A percentile compares a stretch with the other conserved stretches of the same genome.
Evolutionary conservation across 2,888 invertebrate genomes (phyloP).

Genomic region (Papilio protenor): DNA sequence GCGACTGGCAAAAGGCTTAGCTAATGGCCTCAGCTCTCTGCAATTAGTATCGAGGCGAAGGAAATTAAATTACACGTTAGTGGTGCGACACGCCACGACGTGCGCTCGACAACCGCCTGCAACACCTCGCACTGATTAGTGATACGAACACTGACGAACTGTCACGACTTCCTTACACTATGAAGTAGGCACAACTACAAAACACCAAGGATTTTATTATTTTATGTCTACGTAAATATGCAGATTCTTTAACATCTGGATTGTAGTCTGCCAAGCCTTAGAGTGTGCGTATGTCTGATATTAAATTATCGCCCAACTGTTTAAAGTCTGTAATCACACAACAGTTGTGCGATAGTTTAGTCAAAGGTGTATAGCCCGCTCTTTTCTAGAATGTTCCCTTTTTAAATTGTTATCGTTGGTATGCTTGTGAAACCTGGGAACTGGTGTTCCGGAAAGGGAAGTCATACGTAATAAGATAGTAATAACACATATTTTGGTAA

Average conservation of each 20-base stretch:
- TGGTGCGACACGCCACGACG: constrained; percentile 40
- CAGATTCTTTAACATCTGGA: neutral
- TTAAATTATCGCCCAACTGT: too few relatives aligned
- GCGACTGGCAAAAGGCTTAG: constrained; percentile 40
- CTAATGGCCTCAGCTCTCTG: constrained; percentile 39
- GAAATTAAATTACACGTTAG: constrained; percentile 44
- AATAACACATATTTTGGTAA: constrained; percentile 48
- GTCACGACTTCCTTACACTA: neutral
- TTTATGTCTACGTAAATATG: neutral
- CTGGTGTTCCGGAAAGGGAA: constrained; percentile 48
- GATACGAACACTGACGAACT: constrained; percentile 9
- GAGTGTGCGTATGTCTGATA: too few relatives aligned
- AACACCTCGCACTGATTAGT: constrained; percentile 17
- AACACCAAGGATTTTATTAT: neutral
- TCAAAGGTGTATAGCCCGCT: too few relatives aligned
- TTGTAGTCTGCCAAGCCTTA: neutral
- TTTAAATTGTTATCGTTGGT: neutral
- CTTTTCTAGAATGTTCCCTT: too few relatives aligned
- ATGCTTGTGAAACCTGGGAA: neutral
- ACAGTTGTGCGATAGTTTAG: too few relatives aligned
- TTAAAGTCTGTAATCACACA: too few relatives aligned
- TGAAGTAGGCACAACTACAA: neutral
- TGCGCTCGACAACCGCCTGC: constrained; percentile 34
- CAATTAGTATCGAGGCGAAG: constrained; percentile 41
- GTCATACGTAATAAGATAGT: constrained; percentile 40